Evolutionary conservation across 2,888 invertebrate genomes (phyloP).

Genomic region (Ormyrus thymus): DNA sequence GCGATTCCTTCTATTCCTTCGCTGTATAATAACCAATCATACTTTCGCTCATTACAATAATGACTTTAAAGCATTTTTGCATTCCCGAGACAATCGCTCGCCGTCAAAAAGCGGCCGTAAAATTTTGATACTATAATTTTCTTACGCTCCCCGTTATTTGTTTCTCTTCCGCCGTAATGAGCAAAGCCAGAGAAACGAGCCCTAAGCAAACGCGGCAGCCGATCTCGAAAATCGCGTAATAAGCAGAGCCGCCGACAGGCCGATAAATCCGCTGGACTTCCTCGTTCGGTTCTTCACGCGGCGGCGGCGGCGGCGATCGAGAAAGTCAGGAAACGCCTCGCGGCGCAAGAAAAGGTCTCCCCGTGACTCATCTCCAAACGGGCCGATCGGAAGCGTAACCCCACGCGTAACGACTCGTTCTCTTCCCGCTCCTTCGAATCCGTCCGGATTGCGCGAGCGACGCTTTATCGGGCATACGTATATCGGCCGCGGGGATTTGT

Average conservation of each 20-base stretch:
- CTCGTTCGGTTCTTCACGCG: slow-evolving; percentile 35
- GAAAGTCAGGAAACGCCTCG: slow-evolving; percentile 37
- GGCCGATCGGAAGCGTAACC: slow-evolving; percentile 16
- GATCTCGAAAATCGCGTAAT: slow-evolving; percentile 26
- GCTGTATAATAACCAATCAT: no score
- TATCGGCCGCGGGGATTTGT: slow-evolving; percentile 11
- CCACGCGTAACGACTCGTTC: background rate
- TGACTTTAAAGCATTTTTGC: no score
- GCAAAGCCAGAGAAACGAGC: background rate
- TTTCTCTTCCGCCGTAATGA: background rate
- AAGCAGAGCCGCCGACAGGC: slow-evolving; percentile 14
- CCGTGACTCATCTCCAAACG: background rate
- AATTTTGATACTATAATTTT: no score
- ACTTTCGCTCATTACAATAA: no score
- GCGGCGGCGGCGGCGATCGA: background rate
- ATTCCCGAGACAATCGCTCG: no score
- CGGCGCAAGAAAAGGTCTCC: background rate
- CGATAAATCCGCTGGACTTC: slow-evolving; percentile 39
- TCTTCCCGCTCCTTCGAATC: background rate
- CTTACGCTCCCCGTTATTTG: no score
- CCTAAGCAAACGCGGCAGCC: background rate
- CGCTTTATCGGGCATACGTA: background rate
- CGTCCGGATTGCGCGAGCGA: background rate
- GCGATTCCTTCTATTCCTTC: no score
- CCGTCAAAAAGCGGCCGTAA: no score